Evolutionary conservation across 2,888 invertebrate genomes (phyloP).

Genomic region (Mimumesa dahlbomi): DNA sequence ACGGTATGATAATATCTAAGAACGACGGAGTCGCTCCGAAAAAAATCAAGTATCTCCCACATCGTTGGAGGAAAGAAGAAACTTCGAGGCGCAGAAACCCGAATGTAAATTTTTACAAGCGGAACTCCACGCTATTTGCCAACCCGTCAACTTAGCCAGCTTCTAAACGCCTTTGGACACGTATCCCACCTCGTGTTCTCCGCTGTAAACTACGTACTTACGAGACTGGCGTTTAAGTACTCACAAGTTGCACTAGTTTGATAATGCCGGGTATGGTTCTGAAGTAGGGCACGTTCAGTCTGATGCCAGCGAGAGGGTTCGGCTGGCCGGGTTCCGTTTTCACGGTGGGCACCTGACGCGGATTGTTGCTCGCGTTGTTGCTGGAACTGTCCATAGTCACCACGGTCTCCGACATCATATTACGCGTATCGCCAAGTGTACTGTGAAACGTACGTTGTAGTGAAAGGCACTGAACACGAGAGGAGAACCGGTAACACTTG

Average conservation of each 20-base stretch:
- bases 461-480: constrained; percentile 39
- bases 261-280: constrained; percentile 90
- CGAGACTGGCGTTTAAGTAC: too few species aligned
- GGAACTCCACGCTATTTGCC: too few species aligned
- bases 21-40: too few species aligned
- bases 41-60: too few species aligned
- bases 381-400: constrained; percentile 87
- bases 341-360: constrained; percentile 78
- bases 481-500: constrained; percentile 47
- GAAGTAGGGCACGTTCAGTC: constrained; percentile 90
- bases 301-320: constrained; percentile 85
- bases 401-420: constrained; percentile 92
- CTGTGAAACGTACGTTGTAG: constrained; percentile 11
- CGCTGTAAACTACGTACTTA: too few species aligned
- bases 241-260: constrained; percentile 91
- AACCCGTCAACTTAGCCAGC: too few species aligned
- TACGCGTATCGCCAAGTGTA: constrained; percentile 37
- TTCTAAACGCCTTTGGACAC: too few species aligned
- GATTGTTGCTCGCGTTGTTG: constrained; percentile 79
- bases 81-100: too few species aligned
- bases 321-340: constrained; percentile 82
- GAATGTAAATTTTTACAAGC: too few species aligned
- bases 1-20: too few species aligned
- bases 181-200: neutral
- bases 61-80: too few species aligned